Base-by-base conservation (phyloP, 1,140 invertebrate genomes). In the Psix sp. region DNA sequence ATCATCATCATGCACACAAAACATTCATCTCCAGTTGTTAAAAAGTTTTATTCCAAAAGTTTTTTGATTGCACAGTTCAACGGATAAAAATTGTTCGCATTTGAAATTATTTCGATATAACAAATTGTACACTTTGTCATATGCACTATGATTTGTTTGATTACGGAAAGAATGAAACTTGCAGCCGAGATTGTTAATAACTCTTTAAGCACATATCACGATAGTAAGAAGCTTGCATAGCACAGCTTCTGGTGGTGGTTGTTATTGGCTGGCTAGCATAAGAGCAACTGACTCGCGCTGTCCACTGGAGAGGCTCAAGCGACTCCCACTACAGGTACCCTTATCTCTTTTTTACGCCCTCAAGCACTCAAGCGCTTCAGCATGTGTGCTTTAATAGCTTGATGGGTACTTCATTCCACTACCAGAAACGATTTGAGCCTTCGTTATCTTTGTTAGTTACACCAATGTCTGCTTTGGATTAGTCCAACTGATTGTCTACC, bases 271-370 rank as follows among this genome's bases (percentile, higher is more conserved):
- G 82, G 80, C 83, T 65, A 85, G 81, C 82, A 83, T 84, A 86
- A 84, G 82, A 86, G 84, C 84, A 84, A 86, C 84, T 84, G 83
- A 84, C 82, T 84, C 63, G 73, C 79, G 79, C 48, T 78, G 57
- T 77, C 76, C 83, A 82, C 68, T 82, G 76, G 74, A 77, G 77
- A 82, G 78, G 77, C 24, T 31, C 76, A 76, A 79, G 70, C 73
- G 57, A 82, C 82, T 81, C 84, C 84, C 83, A 82, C 83, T 67
- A 65, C 49, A 68, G 74, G 71, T 76, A 83, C 81, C 82, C 81
- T 85, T 82, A 84, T 85, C 81, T 81, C 68, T 77, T 78, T 46
- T 59, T 59, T 77, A 80, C 77, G 79, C 79, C 57, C 62, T 80
- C 63, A 70, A 68, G 43, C 74, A 71, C 71, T 33, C 13, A 15